Conservation (phyloP, 2,888 invertebrate species). For the Nemapogon koenigi region DNA sequence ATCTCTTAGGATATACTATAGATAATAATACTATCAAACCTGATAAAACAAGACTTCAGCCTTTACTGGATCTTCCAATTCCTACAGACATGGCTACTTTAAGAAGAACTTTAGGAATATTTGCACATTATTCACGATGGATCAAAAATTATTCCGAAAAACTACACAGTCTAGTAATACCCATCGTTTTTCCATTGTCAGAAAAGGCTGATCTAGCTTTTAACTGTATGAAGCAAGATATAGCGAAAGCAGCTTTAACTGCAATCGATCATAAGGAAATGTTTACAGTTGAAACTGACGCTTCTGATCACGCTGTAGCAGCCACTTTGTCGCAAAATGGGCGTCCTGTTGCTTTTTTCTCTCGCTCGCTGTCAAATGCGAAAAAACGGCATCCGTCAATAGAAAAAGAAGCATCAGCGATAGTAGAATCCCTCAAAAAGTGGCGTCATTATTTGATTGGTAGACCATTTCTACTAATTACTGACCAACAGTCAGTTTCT, state of each 20-base stretch:
- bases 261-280: neutral
- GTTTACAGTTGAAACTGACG: neutral
- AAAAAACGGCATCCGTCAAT: neutral
- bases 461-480: slow-evolving; percentile 1
- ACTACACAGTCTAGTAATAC: neutral
- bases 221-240: neutral
- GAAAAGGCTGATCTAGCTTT: neutral
- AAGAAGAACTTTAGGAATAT: neutral
- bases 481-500: neutral
- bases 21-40: neutral
- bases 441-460: slow-evolving; percentile 1
- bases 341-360: neutral
- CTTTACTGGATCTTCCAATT: slow-evolving; percentile 1
- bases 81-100: neutral
- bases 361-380: neutral
- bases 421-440: neutral
- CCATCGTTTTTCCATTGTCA: neutral
- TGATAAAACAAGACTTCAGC: neutral
- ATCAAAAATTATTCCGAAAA: neutral
- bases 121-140: neutral
- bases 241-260: neutral
- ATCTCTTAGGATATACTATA: neutral
- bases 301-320: neutral
- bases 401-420: neutral
- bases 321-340: neutral